Conservation (phyloP, 2,113 vertebrate species). For the Ornithorhynchus anatinus region DNA sequence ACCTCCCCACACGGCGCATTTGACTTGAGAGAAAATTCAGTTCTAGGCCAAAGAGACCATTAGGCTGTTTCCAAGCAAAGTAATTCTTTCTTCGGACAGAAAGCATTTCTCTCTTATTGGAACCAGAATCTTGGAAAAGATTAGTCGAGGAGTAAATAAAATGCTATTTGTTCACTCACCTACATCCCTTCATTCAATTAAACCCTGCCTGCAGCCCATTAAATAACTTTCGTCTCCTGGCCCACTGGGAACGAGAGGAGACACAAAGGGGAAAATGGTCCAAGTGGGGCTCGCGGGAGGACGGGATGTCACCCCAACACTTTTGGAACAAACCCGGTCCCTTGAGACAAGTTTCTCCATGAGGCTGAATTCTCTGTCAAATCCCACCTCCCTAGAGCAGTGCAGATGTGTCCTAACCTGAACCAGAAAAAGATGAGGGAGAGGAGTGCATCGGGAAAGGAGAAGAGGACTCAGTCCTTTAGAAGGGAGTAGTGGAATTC, state of each 20-base stretch:
- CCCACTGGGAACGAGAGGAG: not conserved
- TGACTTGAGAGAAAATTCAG: too few relatives aligned
- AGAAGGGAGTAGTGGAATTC: too few relatives aligned
- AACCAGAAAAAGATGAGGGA: too few relatives aligned
- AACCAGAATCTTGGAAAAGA: slow-evolving; percentile 31
- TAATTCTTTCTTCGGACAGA: slow-evolving; percentile 44
- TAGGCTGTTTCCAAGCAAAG: slow-evolving; percentile 32
- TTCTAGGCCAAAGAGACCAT: slow-evolving; percentile 3
- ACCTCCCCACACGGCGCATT: too few relatives aligned
- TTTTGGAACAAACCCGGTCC: not conserved
- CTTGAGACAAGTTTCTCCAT: not conserved
- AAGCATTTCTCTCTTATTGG: slow-evolving; percentile 28
- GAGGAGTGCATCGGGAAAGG: too few relatives aligned
- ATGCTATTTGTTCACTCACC: slow-evolving; percentile 24
- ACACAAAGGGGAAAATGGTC: fast-evolving
- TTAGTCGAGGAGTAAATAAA: slow-evolving; percentile 42
- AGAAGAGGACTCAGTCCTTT: too few relatives aligned
- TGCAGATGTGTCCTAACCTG: too few relatives aligned
- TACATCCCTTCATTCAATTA: slow-evolving; percentile 17
- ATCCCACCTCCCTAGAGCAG: not conserved
- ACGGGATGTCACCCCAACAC: too few relatives aligned
- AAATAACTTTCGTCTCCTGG: not conserved
- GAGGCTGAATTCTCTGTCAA: not conserved
- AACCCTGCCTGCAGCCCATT: not conserved
- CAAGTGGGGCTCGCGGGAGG: not conserved